Conservation (phyloP, 2,113 vertebrate genomes). For the Peucedramus taeniatus region DNA sequence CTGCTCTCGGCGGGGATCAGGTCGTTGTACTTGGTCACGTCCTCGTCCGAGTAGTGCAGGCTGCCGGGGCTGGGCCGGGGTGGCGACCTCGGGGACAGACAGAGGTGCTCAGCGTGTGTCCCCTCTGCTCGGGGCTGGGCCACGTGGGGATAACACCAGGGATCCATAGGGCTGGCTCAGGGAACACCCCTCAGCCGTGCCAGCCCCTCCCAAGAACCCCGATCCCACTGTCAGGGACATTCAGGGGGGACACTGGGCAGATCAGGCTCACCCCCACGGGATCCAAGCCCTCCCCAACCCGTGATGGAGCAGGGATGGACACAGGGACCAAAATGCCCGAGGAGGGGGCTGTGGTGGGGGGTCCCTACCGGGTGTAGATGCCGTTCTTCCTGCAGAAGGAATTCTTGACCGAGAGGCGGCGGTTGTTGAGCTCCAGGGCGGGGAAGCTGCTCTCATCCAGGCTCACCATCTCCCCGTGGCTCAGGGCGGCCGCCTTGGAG, state of each 20-base stretch:
- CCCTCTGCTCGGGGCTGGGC: background rate
- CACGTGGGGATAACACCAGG: fast-evolving
- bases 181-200: background rate
- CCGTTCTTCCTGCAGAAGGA: slow-evolving; percentile 97
- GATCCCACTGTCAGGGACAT: background rate
- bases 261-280: background rate
- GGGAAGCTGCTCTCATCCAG: slow-evolving; percentile 94
- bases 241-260: fast-evolving
- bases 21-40: slow-evolving; percentile 96
- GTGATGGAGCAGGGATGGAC: fast-evolving
- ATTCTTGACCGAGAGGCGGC: slow-evolving; percentile 93
- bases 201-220: fast-evolving
- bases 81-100: slow-evolving; percentile 78
- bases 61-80: slow-evolving; percentile 94
- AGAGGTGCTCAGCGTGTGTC: fast-evolving
- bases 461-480: slow-evolving; percentile 94
- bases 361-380: slow-evolving; percentile 88
- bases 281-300: background rate
- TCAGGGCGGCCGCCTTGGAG: slow-evolving; percentile 85
- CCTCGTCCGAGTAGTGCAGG: slow-evolving; percentile 95
- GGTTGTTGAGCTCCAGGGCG: slow-evolving; percentile 94
- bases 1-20: slow-evolving; percentile 94
- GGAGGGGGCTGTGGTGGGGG: background rate
- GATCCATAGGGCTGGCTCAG: fast-evolving
- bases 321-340: fast-evolving